Conservation (phyloP, 2,888 invertebrate species). For the Pedicia rivosa region DNA sequence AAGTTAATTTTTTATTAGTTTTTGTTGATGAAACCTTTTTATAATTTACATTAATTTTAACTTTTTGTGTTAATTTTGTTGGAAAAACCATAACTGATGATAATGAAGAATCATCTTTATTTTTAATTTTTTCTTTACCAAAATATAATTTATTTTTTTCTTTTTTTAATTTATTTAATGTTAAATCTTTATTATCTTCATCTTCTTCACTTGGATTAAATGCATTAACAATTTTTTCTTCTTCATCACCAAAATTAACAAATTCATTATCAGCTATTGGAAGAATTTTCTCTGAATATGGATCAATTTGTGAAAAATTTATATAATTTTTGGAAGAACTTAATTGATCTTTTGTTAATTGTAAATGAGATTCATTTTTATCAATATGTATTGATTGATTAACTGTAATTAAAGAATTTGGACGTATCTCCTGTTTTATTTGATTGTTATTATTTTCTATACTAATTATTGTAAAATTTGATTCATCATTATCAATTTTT, state of each 20-base stretch:
- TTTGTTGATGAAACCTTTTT: slow-evolving; percentile 21
- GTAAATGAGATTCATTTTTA: slow-evolving; percentile 8
- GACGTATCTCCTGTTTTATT: slow-evolving; percentile 3
- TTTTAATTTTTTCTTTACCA: slow-evolving; percentile 4
- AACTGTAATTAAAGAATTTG: slow-evolving; percentile 24
- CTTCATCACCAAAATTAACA: slow-evolving; percentile 26
- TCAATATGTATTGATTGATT: slow-evolving; percentile 26
- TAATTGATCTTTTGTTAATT: slow-evolving; percentile 8
- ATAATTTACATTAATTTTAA: slow-evolving; percentile 22
- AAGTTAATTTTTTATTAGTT: slow-evolving; percentile 13
- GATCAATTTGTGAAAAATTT: slow-evolving; percentile 13
- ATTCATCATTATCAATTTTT: slow-evolving; percentile 6
- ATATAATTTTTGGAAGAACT: slow-evolving; percentile 10
- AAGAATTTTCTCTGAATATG: slow-evolving; percentile 19
- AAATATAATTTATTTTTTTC: slow-evolving; percentile 18
- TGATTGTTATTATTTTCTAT: slow-evolving; percentile 6
- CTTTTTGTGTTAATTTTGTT: slow-evolving; percentile 28
- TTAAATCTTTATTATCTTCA: slow-evolving; percentile 23
- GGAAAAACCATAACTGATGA: slow-evolving; percentile 25
- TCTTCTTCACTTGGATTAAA: slow-evolving; percentile 29
- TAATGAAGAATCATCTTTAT: slow-evolving; percentile 13
- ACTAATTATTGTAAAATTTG: slow-evolving; percentile 4
- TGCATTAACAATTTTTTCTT: slow-evolving; percentile 15
- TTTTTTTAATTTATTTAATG: slow-evolving; percentile 21
- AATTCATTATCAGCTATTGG: slow-evolving; percentile 29